These are phyloP conservation scores for Lucilia sericata DNA, from an alignment of 1,140 invertebrate species.

Conservation along the genomic window DNA sequence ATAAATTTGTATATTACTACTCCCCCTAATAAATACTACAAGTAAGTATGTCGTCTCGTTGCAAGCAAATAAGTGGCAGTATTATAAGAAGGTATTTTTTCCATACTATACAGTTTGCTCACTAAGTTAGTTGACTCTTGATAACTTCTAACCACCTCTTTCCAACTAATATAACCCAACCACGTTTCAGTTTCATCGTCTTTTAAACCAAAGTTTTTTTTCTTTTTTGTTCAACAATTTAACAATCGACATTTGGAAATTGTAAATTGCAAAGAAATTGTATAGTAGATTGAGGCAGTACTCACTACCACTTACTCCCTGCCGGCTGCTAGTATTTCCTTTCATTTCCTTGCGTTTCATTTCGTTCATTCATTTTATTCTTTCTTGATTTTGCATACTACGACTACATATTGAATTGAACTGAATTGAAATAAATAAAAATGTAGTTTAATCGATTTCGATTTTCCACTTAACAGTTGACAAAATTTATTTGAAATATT, in stretches of 20 bases:
- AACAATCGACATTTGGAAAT: not conserved
- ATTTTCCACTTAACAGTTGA: slow-evolving; percentile 50
- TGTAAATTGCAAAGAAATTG: not conserved
- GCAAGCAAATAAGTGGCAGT: not conserved
- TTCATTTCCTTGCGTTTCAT: not conserved
- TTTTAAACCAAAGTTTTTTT: no score
- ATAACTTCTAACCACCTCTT: not conserved
- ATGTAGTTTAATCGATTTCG: slow-evolving; percentile 51
- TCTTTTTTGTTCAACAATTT: not conserved
- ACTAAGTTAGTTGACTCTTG: slow-evolving; percentile 6
- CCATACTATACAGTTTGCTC: not conserved
- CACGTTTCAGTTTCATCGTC: no score
- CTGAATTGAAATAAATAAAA: slow-evolving; percentile 40
- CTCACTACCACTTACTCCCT: no score
- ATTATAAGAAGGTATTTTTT: not conserved
- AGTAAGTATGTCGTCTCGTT: not conserved
- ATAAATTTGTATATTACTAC: no score
- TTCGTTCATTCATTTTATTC: not conserved
- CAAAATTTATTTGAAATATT: slow-evolving; percentile 50
- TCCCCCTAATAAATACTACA: no score
- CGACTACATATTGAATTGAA: no score
- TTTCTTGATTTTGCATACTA: not conserved
- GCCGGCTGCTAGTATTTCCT: not conserved
- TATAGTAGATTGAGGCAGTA: no score
- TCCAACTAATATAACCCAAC: no score